phyloP scores from a whole-genome alignment of 2,888 invertebrate genomes.

The Leptinotarsa tumamoca region DNA sequence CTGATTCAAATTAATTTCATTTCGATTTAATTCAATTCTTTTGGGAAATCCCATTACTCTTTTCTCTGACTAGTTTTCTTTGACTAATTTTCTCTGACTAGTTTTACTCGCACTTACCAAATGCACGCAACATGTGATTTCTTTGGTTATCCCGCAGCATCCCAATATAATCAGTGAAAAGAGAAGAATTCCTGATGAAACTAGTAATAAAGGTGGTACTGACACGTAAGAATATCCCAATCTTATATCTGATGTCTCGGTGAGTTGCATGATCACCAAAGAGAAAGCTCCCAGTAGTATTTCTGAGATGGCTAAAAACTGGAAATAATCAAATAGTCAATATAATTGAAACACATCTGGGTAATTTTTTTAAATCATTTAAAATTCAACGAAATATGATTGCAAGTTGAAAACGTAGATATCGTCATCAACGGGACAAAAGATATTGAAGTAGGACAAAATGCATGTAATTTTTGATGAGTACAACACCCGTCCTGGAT shows the following conservation, averaged over 20 bases:
- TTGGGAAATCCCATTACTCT: too few species aligned
- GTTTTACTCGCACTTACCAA: conserved; percentile 28
- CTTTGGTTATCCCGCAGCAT: conserved; percentile 33
- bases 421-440: too few species aligned
- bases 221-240: conserved; percentile 27
- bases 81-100: too few species aligned
- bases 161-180: conserved; percentile 30
- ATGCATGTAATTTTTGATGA: too few species aligned
- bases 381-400: too few species aligned
- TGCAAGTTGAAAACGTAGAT: too few species aligned
- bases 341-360: background rate
- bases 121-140: conserved; percentile 34
- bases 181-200: conserved; percentile 30
- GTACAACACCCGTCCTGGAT: too few species aligned
- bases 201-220: conserved; percentile 24
- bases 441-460: too few species aligned
- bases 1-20: too few species aligned
- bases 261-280: conserved; percentile 20
- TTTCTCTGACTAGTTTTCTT: too few species aligned
- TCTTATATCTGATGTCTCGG: conserved; percentile 19
- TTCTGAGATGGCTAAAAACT: conserved; percentile 22
- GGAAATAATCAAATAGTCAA: background rate
- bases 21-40: too few species aligned
- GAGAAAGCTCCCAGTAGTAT: conserved; percentile 30
- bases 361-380: too few species aligned